phyloP scores from a whole-genome alignment of 1,140 invertebrate genomes.

The Steinernema feltiae region DNA sequence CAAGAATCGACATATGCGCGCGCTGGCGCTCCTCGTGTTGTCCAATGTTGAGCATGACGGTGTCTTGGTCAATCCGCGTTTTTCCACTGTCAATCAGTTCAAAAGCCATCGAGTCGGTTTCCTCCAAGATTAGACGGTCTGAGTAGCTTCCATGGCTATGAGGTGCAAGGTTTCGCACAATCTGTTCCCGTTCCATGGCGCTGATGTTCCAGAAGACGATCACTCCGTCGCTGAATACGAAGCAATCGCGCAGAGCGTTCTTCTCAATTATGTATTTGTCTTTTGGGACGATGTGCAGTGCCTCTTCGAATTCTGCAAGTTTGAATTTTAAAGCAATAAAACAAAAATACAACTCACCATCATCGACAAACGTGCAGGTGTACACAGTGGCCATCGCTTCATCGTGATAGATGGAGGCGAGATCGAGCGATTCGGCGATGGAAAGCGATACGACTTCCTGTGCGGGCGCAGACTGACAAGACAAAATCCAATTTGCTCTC shows the following conservation, averaged over 20 bases:
- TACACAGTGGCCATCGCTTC: too few species aligned
- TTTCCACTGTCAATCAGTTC: slow-evolving; percentile 12
- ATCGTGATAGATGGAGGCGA: too few species aligned
- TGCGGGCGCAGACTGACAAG: too few species aligned
- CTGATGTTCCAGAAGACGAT: slow-evolving; percentile 38
- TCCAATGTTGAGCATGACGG: slow-evolving; percentile 23
- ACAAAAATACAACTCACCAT: slow-evolving; percentile 19
- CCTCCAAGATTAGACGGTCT: slow-evolving; percentile 10
- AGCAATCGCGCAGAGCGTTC: slow-evolving; percentile 25
- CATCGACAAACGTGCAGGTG: slow-evolving; percentile 25
- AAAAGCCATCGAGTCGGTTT: slow-evolving; percentile 16
- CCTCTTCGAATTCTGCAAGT: slow-evolving; percentile 28
- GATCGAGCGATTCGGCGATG: too few species aligned
- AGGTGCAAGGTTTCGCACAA: slow-evolving; percentile 17
- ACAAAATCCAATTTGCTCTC: too few species aligned
- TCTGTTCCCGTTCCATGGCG: slow-evolving; percentile 2
- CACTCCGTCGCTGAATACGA: slow-evolving; percentile 36
- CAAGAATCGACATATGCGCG: slow-evolving; percentile 27
- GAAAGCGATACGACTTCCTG: too few species aligned
- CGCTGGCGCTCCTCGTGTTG: slow-evolving; percentile 21
- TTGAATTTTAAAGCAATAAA: too few species aligned
- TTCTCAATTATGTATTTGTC: slow-evolving; percentile 31
- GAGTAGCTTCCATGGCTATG: not conserved
- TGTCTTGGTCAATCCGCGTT: slow-evolving; percentile 25
- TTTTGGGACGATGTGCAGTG: slow-evolving; percentile 26